Percentiles rank a stretch among this genome's conserved stretches.
Conservation (phyloP, 2,888 invertebrate genomes). For the Geotrupes spiniger region DNA sequence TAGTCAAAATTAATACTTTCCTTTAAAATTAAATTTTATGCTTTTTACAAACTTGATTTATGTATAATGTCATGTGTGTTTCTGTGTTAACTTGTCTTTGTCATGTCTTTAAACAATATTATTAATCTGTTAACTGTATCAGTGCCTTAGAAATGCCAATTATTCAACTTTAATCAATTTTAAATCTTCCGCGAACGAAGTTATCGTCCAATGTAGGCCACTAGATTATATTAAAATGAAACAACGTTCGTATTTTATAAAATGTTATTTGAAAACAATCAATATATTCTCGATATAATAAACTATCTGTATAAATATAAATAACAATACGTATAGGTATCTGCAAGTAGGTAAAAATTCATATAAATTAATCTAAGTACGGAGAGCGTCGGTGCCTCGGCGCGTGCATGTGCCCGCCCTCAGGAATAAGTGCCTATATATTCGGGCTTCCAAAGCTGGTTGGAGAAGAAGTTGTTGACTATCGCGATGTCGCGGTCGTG, state of each 20-base stretch:
- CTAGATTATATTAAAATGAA: too few relatives aligned
- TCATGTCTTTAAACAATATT: too few relatives aligned
- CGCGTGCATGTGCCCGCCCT: conserved; percentile 23
- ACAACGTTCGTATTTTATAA: conserved; percentile 8
- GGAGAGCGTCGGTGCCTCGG: conserved; percentile 12
- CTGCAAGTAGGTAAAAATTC: conserved; percentile 29
- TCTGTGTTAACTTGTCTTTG: too few relatives aligned
- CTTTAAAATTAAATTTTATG: too few relatives aligned
- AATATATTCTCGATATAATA: conserved; percentile 44
- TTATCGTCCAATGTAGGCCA: too few relatives aligned
- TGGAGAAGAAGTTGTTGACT: conserved; percentile 55
- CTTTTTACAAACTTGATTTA: too few relatives aligned
- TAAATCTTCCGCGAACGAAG: too few relatives aligned
- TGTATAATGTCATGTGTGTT: too few relatives aligned
- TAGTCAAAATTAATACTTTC: too few relatives aligned
- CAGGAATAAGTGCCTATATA: conserved; percentile 51
- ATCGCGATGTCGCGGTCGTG: conserved; percentile 53
- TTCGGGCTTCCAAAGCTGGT: conserved; percentile 58
- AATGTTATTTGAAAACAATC: conserved; percentile 42
- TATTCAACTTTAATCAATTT: too few relatives aligned
- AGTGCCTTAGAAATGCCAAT: too few relatives aligned
- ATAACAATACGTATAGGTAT: conserved; percentile 50
- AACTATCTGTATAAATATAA: conserved; percentile 50
- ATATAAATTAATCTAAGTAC: conserved; percentile 36
- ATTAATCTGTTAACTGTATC: too few relatives aligned